phyloP scores from a whole-genome alignment of 2,888 invertebrate species.

The Lordiphosa andalusiaca region DNA sequence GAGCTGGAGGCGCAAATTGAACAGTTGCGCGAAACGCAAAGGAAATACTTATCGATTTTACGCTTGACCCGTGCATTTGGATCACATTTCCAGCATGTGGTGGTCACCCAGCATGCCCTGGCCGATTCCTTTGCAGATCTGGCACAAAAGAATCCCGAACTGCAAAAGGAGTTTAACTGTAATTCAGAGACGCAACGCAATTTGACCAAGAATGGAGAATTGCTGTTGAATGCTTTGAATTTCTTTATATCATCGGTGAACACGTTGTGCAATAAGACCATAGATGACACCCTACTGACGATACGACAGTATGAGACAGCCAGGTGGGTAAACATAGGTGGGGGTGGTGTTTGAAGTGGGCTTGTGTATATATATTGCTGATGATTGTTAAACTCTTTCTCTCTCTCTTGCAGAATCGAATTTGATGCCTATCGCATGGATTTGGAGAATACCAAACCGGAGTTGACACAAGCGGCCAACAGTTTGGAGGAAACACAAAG shows the following conservation, averaged over 20 bases:
- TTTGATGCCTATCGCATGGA: conserved; percentile 99
- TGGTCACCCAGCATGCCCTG: conserved; percentile 91
- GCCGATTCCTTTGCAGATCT: conserved; percentile 97
- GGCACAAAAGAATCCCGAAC: conserved; percentile 96
- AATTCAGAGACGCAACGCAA: conserved; percentile 98
- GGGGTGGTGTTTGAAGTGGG: neutral
- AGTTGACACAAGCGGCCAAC: conserved; percentile 81
- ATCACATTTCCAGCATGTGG: conserved; percentile 93
- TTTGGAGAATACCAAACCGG: conserved; percentile 89
- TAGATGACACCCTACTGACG: conserved; percentile 93
- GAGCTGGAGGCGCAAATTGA: conserved; percentile 97
- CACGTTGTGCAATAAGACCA: conserved; percentile 98
- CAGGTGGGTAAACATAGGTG: conserved; percentile 79
- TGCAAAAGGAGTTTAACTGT: conserved; percentile 96
- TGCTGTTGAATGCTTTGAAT: conserved; percentile 93
- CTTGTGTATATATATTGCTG: neutral
- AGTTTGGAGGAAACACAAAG: conserved; percentile 91
- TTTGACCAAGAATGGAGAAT: conserved; percentile 95
- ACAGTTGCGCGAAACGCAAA: conserved; percentile 94
- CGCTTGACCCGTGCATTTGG: conserved; percentile 92
- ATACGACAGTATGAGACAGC: conserved; percentile 84
- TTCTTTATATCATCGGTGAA: conserved; percentile 98
- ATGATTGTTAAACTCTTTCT: neutral
- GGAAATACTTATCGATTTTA: conserved; percentile 93
- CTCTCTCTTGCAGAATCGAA: conserved; percentile 86